Base-by-base conservation (phyloP, 2,113 vertebrate genomes). In the Cyphomyrus discorhynchus region DNA sequence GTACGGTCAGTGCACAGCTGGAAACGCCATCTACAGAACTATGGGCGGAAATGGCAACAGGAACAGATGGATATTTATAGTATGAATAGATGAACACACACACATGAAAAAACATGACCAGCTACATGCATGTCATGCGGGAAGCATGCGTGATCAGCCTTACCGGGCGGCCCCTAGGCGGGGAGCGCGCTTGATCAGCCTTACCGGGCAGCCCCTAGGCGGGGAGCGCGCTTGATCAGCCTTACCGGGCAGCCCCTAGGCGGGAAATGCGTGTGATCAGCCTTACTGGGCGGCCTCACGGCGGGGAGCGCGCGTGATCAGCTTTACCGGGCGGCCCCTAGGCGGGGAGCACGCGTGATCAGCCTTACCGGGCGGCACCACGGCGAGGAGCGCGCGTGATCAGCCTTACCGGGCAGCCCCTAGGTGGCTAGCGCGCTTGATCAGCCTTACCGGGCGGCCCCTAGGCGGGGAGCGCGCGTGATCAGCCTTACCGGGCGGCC, bases 381-480 rank as follows among this genome's bases (percentile, higher is more conserved):
- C n/a, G n/a, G n/a, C 50, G 15, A 15, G 3, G 0, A 15, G 13
- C 1, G 13, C 0, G 3, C 13, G 15, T 17, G 50, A 52, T 52
- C 11, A 52, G 50, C 50, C 50, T 52, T 52, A 17, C 50, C 50
- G 1, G 35, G 35, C 1, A 3, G 49, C 3, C 49, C 49, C 2
- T n/a, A n/a, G n/a, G n/a, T n/a, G n/a, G n/a, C n/a, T n/a, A n/a
- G n/a, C n/a, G n/a, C n/a, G n/a, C n/a, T n/a, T n/a, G n/a, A n/a
- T n/a, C n/a, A n/a, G 24, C 9, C 24, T n/a, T 27, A 27, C 9
- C 0, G 3, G n/a, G 0, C 0, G 10, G 62, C n/a, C 58, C n/a
- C 24, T 0, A 0, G 5, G 53, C 49, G 2, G 49, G 11, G 0
- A 49, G 0, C 0, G 49, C 0, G 0, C 0, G 49, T 49, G 49